Conservation (phyloP, 2,113 vertebrate species). For the Brachyistius frenatus region DNA sequence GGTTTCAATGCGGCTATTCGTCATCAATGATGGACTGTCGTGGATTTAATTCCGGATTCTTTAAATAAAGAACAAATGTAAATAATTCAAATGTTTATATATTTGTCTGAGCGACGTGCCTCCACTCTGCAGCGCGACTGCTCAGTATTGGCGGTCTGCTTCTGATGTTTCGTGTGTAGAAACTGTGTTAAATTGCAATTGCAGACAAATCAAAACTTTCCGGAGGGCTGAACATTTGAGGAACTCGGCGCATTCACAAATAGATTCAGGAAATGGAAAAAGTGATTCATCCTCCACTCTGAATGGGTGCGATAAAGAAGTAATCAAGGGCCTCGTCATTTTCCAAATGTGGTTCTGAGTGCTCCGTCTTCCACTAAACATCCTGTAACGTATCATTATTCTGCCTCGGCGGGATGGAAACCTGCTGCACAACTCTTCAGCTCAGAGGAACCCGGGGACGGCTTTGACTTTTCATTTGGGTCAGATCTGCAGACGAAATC, state of each 20-base stretch:
- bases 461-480: slow-evolving; percentile 12
- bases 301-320: slow-evolving; percentile 1
- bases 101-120: no score
- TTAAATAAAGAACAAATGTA: no score
- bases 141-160: not conserved
- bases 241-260: slow-evolving; percentile 1
- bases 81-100: no score
- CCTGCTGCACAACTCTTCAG: not conserved
- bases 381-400: slow-evolving; percentile 5
- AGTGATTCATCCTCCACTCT: not conserved
- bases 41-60: no score
- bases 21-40: no score
- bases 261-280: not conserved
- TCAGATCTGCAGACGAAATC: slow-evolving; percentile 13
- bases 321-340: not conserved
- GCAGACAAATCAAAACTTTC: slow-evolving; percentile 30
- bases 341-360: slow-evolving; percentile 17
- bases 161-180: slow-evolving; percentile 3
- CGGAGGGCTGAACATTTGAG: slow-evolving; percentile 1
- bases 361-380: slow-evolving; percentile 11
- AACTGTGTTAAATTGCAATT: not conserved
- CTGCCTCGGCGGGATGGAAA: not conserved
- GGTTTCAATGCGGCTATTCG: no score
- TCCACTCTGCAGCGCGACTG: not conserved
- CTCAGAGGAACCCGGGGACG: not conserved